Evolutionary conservation across 2,888 invertebrate genomes (phyloP).

Genomic region (Catocala nupta): DNA sequence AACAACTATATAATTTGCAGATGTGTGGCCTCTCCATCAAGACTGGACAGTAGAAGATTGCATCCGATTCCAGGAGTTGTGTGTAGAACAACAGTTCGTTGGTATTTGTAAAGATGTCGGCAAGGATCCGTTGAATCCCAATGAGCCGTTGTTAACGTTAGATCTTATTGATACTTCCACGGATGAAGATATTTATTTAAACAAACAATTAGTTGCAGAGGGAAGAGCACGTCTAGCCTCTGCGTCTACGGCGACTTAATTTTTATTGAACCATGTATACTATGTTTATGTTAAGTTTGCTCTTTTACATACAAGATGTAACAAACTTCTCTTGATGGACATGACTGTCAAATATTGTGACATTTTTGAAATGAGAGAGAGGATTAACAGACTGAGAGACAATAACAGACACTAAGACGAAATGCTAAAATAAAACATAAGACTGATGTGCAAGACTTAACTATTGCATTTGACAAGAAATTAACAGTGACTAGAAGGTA

Average conservation of each 20-base stretch:
- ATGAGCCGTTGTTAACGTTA: slow-evolving; percentile 89
- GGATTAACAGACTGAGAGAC: slow-evolving; percentile 42
- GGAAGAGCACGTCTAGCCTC: slow-evolving; percentile 85
- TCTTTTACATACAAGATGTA: slow-evolving; percentile 47
- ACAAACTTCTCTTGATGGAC: slow-evolving; percentile 44
- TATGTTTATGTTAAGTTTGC: slow-evolving; percentile 37
- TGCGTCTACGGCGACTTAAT: slow-evolving; percentile 43
- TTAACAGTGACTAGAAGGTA: neutral
- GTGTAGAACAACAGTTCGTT: slow-evolving; percentile 90
- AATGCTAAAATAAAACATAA: slow-evolving; percentile 13
- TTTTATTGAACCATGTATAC: slow-evolving; percentile 20
- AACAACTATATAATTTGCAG: slow-evolving; percentile 58
- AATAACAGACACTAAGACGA: slow-evolving; percentile 11
- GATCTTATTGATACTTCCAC: slow-evolving; percentile 91
- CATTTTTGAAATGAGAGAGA: slow-evolving; percentile 23
- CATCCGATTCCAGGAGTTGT: slow-evolving; percentile 90
- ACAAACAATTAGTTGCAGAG: slow-evolving; percentile 89
- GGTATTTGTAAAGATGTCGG: slow-evolving; percentile 89
- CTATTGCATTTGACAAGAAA: slow-evolving; percentile 8
- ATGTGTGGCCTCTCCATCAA: slow-evolving; percentile 84
- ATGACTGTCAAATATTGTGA: slow-evolving; percentile 18
- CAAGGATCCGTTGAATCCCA: slow-evolving; percentile 88
- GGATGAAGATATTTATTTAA: slow-evolving; percentile 89
- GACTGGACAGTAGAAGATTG: slow-evolving; percentile 93
- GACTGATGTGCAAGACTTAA: slow-evolving; percentile 18